A percentile compares a stretch with the other conserved stretches of the same genome.
phyloP scores from a whole-genome alignment of 1,140 invertebrate species.

The Aphelinus certus region DNA sequence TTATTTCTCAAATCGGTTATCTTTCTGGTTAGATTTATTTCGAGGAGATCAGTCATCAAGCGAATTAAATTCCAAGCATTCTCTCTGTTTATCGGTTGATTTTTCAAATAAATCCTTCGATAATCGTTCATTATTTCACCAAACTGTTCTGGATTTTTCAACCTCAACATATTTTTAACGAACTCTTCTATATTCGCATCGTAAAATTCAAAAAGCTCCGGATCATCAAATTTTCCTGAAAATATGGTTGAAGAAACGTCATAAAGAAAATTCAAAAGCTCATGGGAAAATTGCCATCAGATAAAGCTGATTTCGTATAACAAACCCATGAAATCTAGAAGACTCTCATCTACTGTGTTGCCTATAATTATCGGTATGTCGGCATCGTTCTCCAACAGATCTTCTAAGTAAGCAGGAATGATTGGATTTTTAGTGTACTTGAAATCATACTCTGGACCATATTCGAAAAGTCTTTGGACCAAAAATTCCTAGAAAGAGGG shows the following conservation, averaged over 20 bases:
- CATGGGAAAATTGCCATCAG: no score
- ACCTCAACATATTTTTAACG: background rate
- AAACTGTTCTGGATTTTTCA: background rate
- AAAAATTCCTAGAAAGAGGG: no score
- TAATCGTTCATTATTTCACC: slow-evolving; percentile 6
- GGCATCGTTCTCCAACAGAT: slow-evolving; percentile 9
- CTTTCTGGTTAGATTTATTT: background rate
- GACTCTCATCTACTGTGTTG: slow-evolving; percentile 31
- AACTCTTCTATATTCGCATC: slow-evolving; percentile 13
- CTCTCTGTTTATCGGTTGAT: slow-evolving; percentile 22
- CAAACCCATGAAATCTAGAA: slow-evolving; percentile 40
- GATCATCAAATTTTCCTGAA: no score
- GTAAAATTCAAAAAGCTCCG: background rate
- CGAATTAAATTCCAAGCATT: slow-evolving; percentile 14
- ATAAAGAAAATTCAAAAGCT: no score
- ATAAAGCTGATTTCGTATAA: background rate
- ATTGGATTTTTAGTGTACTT: slow-evolving; percentile 32
- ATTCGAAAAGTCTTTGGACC: background rate
- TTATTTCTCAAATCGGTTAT: slow-evolving; percentile 21
- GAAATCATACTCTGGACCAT: slow-evolving; percentile 23
- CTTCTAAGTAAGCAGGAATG: slow-evolving; percentile 26
- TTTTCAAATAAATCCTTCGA: slow-evolving; percentile 27
- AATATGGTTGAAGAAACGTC: no score
- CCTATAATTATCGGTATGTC: slow-evolving; percentile 43
- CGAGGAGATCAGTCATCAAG: slow-evolving; percentile 19